A percentile compares a stretch with the other conserved stretches of the same genome.
phyloP scores from a whole-genome alignment of 64 coral and sea anemone genomes.

The Porites australiensis region DNA sequence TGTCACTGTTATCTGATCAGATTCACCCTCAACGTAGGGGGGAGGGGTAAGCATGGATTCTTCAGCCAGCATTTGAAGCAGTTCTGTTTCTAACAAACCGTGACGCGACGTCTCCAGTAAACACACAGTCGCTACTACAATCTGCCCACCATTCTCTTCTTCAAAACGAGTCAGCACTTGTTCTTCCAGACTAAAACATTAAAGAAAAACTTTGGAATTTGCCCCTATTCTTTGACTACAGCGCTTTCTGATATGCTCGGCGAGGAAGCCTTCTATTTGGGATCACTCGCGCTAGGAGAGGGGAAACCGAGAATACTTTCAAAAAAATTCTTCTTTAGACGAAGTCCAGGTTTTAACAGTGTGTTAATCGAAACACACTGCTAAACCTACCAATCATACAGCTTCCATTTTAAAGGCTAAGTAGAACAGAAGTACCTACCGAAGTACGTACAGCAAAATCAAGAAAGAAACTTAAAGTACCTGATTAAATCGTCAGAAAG shows the following conservation, averaged over 20 bases:
- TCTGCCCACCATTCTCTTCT: conserved; percentile 92
- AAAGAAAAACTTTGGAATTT: not conserved
- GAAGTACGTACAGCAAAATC: too few species aligned
- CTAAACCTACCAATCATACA: too few species aligned
- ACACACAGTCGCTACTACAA: conserved; percentile 93
- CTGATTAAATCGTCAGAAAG: conserved; percentile 93
- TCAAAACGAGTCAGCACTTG: conserved; percentile 96
- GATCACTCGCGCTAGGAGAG: too few species aligned
- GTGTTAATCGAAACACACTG: too few species aligned
- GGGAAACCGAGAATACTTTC: too few species aligned
- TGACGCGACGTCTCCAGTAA: conserved; percentile 97
- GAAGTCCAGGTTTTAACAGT: too few species aligned
- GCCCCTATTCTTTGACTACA: not conserved
- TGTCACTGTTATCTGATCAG: conserved; percentile 47
- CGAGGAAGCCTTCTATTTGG: too few species aligned
- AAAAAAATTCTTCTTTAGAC: too few species aligned
- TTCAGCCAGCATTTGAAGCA: conserved; percentile 92
- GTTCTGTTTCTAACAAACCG: conserved; percentile 94
- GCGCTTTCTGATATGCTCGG: not conserved
- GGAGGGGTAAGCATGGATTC: conserved; percentile 77
- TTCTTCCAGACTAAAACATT: conserved; percentile 84
- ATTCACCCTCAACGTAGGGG: conserved; percentile 75
- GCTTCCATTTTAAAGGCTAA: too few species aligned
- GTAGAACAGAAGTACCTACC: not conserved
- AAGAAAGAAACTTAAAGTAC: conserved; percentile 18